Base-by-base conservation (phyloP, 2,888 invertebrate genomes). In the Lithosia quadra region DNA sequence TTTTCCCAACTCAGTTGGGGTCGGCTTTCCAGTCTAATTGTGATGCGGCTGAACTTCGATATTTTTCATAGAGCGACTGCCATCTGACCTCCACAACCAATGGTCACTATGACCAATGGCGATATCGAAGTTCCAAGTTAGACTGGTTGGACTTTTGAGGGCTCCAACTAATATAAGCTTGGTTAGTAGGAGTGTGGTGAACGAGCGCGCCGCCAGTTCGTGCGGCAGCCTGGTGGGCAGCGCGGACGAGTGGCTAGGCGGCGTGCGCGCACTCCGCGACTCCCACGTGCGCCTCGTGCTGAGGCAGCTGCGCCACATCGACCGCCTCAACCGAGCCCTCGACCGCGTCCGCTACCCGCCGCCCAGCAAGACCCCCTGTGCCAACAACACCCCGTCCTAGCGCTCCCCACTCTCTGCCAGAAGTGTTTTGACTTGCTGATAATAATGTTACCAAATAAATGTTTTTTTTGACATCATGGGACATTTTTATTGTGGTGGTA, bases 241-340 rank as follows among this genome's bases (percentile, higher is more conserved):
- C 21, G 62, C 69, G 9, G 69, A 69, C 15, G 80, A 79, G 62
- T 91, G 89, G 89, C 76, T 82, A 59, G 87, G 86, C 0, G 84
- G 88, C 5, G 86, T 86, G 68, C 87, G 90, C 1, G 90, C 88
- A 9, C 79, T 91, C 67, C 89, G 91, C 0, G 88, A 91, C 78
- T 88, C 88, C 0, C 91, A 91, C 77, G 85, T 91, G 70, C 88
- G 89, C 0, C 84, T 91, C 34, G 86, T 90, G 68, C 73, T 88
- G 79, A 86, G 89, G 0, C 90, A 91, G 77, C 79, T 92, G 73
- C 85, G 86, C 0, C 90, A 90, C 77, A 88, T 91, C 68, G 89
- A 89, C 49, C 85, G 86, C 0, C 87, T 92, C 36, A 88, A 89
- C 80, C 89, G 84, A 33, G 86, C 88, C 15, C 82, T 91, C n/a